These are phyloP conservation scores for Accipiter virgatus DNA, from an alignment of 2,113 vertebrate genomes.

Conservation along the genomic window DNA sequence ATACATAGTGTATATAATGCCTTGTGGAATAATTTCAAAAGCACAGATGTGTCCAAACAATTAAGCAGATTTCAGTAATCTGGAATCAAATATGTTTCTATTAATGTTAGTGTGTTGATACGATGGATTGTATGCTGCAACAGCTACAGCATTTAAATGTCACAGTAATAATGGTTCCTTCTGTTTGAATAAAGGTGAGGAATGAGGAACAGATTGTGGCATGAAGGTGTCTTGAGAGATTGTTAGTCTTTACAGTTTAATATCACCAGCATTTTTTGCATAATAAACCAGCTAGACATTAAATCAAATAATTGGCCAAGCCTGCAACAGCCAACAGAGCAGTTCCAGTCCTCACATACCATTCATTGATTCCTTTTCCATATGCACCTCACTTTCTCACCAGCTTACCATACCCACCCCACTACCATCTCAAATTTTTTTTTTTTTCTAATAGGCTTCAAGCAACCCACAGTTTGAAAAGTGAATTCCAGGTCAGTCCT, in stretches of 20 bases:
- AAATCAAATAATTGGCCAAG: background rate
- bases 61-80: background rate
- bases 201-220: background rate
- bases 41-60: background rate
- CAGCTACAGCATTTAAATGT: background rate
- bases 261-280: background rate
- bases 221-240: background rate
- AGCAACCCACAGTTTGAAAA: background rate
- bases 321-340: background rate
- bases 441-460: background rate
- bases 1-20: background rate
- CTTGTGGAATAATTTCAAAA: background rate
- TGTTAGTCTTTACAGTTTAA: background rate
- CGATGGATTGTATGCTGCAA: background rate
- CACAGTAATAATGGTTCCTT: background rate
- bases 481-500: background rate
- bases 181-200: background rate
- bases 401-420: background rate
- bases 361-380: background rate
- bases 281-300: background rate
- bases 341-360: background rate
- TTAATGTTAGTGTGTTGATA: background rate
- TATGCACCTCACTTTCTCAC: background rate
- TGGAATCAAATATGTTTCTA: background rate
- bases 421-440: background rate